Conservation (phyloP, 2,113 vertebrate genomes). For the Chaetodon auriga region DNA sequence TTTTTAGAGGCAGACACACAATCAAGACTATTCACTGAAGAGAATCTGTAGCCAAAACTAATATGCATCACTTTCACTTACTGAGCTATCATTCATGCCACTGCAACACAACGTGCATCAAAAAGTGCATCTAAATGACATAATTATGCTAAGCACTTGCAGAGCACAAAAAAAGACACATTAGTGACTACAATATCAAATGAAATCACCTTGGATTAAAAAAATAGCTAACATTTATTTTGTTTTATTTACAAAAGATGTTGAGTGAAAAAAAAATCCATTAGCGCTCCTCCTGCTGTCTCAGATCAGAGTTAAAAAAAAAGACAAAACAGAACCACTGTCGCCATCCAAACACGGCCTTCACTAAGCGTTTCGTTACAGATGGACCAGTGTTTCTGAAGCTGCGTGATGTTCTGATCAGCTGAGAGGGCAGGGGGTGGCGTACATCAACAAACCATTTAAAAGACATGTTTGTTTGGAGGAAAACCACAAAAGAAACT, state of each 20-base stretch:
- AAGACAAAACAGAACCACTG: conserved; percentile 35
- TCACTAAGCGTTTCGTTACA: conserved; percentile 41
- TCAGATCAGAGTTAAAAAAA: conserved; percentile 9
- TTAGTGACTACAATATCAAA: conserved; percentile 31
- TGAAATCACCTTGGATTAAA: conserved; percentile 48
- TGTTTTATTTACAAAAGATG: conserved; percentile 59
- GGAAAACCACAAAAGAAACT: conserved; percentile 22
- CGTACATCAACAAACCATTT: conserved; percentile 39
- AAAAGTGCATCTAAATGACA: conserved; percentile 27
- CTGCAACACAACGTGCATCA: conserved; percentile 21
- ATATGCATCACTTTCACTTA: conserved; percentile 30
- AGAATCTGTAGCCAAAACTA: conserved; percentile 6
- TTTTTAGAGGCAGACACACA: conserved; percentile 16
- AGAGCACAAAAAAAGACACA: conserved; percentile 7
- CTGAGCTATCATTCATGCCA: neutral
- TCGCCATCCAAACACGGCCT: conserved; percentile 41
- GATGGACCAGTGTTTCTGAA: conserved; percentile 18
- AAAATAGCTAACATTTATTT: conserved; percentile 66
- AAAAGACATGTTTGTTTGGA: conserved; percentile 38
- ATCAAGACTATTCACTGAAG: conserved; percentile 41
- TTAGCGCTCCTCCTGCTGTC: conserved; percentile 25
- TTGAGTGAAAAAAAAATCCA: conserved; percentile 22
- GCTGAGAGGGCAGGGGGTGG: conserved; percentile 23
- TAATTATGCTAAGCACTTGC: neutral
- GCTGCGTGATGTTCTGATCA: conserved; percentile 31